These are phyloP conservation scores for Catagonus wagneri DNA, from an alignment of 2,113 vertebrate species.

Conservation along the genomic window DNA sequence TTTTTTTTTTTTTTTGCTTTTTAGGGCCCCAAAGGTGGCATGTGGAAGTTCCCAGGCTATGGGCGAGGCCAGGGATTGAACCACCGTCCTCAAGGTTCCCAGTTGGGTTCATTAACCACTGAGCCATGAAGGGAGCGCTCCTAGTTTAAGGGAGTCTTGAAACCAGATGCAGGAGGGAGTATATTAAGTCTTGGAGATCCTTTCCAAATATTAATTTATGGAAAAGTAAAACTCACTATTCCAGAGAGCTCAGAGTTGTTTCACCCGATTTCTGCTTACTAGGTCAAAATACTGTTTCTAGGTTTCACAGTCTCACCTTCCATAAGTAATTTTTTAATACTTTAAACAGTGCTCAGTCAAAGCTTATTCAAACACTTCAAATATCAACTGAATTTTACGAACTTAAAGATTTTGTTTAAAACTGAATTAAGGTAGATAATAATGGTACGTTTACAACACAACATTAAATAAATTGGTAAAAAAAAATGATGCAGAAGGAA, in stretches of 20 bases:
- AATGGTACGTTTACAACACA: neutral
- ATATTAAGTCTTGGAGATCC: neutral
- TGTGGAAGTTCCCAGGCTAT: too few species aligned
- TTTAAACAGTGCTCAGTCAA: neutral
- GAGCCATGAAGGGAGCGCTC: too few species aligned
- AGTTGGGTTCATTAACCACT: too few species aligned
- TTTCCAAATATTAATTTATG: neutral
- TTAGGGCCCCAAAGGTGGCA: too few species aligned
- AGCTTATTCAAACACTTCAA: neutral
- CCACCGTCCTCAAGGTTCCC: too few species aligned
- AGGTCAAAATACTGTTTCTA: neutral
- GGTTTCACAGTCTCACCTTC: conserved; percentile 24
- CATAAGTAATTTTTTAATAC: neutral
- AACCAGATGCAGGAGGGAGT: neutral
- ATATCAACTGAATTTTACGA: conserved; percentile 19
- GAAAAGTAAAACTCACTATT: conserved; percentile 7
- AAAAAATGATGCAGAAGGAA: conserved; percentile 27
- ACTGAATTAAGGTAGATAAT: neutral
- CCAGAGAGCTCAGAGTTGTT: neutral
- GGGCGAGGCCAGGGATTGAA: too few species aligned
- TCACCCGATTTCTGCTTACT: neutral
- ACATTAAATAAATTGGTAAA: neutral
- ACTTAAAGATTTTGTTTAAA: conserved; percentile 23
- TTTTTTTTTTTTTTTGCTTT: neutral
- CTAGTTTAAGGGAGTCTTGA: neutral